Evolutionary conservation across 2,888 invertebrate species (phyloP).

Genomic region (Cephus rjabovi): DNA sequence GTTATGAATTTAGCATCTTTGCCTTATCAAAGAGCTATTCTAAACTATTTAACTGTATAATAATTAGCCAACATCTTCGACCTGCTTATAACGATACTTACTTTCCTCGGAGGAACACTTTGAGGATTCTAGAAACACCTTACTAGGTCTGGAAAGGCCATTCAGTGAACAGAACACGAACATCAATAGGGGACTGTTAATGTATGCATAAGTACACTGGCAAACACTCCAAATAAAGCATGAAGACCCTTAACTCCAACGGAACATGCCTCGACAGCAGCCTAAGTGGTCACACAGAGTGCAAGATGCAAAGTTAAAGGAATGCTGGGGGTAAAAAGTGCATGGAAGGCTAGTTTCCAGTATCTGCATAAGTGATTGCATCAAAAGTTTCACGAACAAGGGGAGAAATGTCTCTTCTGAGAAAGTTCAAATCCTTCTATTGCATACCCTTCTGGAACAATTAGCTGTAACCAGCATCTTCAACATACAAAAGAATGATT

Average conservation of each 20-base stretch:
- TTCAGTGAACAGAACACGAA: slow-evolving; percentile 36
- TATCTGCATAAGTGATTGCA: slow-evolving; percentile 49
- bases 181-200: slow-evolving; percentile 50
- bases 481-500: background rate
- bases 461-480: background rate
- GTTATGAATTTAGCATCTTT: background rate
- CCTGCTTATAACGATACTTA: background rate
- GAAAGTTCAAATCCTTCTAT: background rate
- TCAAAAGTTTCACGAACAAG: slow-evolving; percentile 32
- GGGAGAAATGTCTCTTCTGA: background rate
- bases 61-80: background rate
- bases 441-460: background rate
- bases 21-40: background rate
- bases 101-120: slow-evolving; percentile 23
- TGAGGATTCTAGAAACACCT: slow-evolving; percentile 36
- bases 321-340: slow-evolving; percentile 52
- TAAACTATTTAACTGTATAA: background rate
- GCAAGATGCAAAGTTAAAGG: slow-evolving; percentile 45
- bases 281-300: slow-evolving; percentile 18
- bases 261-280: slow-evolving; percentile 36
- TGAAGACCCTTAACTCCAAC: slow-evolving; percentile 48
- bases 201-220: slow-evolving; percentile 59
- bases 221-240: slow-evolving; percentile 58
- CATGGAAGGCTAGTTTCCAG: slow-evolving; percentile 53
- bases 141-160: slow-evolving; percentile 44